A percentile compares a stretch with the other conserved stretches of the same genome.
These are phyloP conservation scores for Rhipidura dahli DNA, from an alignment of 2,113 vertebrate genomes.

Conservation along the genomic window DNA sequence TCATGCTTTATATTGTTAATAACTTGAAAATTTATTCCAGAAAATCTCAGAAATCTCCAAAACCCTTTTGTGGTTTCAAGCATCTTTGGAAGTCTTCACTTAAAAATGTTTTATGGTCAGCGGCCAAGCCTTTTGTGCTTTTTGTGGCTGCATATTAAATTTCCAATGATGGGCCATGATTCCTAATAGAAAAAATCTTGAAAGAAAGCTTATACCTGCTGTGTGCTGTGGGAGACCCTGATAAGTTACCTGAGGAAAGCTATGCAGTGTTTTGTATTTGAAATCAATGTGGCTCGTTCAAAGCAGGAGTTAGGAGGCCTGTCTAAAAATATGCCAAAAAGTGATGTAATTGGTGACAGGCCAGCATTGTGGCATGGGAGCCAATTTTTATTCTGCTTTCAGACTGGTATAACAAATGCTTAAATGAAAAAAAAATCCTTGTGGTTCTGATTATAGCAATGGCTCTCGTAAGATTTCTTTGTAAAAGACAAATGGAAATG, in stretches of 20 bases:
- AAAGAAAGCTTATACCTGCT: neutral
- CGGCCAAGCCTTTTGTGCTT: neutral
- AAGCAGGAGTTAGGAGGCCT: neutral
- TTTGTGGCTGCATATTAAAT: neutral
- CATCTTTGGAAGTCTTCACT: neutral
- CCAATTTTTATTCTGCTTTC: conserved; percentile 1
- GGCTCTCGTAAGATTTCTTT: neutral
- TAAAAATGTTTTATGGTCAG: neutral
- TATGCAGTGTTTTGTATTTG: neutral
- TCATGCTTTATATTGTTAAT: neutral
- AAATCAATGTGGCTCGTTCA: neutral
- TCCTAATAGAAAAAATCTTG: neutral
- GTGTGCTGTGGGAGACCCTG: neutral
- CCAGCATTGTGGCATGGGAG: neutral
- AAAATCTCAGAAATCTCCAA: neutral
- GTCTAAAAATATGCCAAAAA: neutral
- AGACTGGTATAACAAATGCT: neutral
- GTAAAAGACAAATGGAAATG: neutral
- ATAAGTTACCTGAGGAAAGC: neutral
- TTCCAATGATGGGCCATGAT: neutral
- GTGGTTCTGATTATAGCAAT: neutral
- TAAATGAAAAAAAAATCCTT: neutral
- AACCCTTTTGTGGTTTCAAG: neutral
- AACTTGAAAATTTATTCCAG: neutral
- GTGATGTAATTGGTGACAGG: neutral